Base-by-base conservation (phyloP, 1,140 invertebrate species). In the Drosophila elegans region DNA sequence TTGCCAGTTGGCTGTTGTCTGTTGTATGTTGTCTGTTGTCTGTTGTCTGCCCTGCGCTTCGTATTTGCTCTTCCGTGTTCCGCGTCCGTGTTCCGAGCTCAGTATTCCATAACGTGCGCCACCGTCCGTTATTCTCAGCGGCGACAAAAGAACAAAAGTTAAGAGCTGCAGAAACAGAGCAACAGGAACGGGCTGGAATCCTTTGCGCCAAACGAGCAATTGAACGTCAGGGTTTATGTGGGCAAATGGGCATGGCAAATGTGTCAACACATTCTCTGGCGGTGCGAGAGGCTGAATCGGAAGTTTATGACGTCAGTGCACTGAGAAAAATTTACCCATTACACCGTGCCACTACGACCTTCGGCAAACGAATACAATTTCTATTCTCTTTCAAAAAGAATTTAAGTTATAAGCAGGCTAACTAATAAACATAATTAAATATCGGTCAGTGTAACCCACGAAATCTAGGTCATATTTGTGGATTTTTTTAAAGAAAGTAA, bases 171-270 rank as follows among this genome's bases (percentile, higher is more conserved):
- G 16, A 21, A 21, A 21, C 48, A 51, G 45, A 46, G 10, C 56
- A 10, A 25, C 41, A 12, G 34, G 10, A 4, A 41, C 16, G 16
- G 16, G 16, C 16, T 21, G 63, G 34, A 69, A 56, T 69, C 55
- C 64, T 67, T 72, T 56, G 60, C 32, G 41, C 61, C 69, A 88
- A 88, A 82, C 83, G 74, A 86, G 82, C 82, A 74, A 74, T 81
- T 74, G 68, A 86, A 77, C 60, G 53, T 53, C 38, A 36, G 53
- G 63, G 38, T 16, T 68, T 67, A 48, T 46, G 68, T 45, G 66
- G 68, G 64, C 68, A 49, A 71, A 71, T 49, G 68, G 51, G 68
- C 51, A 51, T 71, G 64, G 51, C 68, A 71, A 49, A 71, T 72
- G 64, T 51, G 64, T 71, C 57, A 68, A 69, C 62, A 69, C 62